phyloP scores from a whole-genome alignment of 1,140 invertebrate species.

The Ladona fulva region DNA sequence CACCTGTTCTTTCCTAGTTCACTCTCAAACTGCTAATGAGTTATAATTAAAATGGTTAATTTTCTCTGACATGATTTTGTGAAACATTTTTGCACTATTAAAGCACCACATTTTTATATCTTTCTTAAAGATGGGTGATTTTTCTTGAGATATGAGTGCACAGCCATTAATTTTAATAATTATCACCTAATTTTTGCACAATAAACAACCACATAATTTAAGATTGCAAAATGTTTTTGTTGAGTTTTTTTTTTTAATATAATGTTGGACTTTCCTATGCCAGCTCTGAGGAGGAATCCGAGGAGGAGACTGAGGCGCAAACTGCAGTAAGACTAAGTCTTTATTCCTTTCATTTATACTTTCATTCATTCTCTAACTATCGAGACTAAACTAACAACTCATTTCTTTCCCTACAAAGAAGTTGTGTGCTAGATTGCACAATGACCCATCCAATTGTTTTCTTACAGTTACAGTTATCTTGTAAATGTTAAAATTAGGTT shows the following conservation, averaged over 20 bases:
- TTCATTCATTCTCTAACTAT: no score
- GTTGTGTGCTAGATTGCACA: no score
- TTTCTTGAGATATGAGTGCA: background rate
- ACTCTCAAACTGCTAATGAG: no score
- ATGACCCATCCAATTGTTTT: no score
- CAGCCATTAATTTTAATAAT: constrained; percentile 1
- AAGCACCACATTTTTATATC: background rate
- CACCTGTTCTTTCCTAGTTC: no score
- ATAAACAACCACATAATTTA: background rate
- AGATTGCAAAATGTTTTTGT: background rate
- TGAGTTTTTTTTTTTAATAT: background rate
- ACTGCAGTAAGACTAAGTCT: constrained; percentile 11
- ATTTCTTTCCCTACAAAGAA: constrained; percentile 11
- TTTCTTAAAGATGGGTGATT: background rate
- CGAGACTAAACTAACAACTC: constrained; percentile 26
- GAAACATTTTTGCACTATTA: no score
- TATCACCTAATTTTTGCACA: background rate
- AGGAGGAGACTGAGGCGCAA: constrained; percentile 10
- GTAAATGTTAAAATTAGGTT: no score
- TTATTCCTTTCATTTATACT: no score
- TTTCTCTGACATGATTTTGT: no score
- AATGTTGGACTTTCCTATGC: constrained; percentile 10
- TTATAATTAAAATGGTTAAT: no score
- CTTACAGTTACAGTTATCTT: no score
- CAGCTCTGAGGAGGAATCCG: constrained; percentile 16